Conservation (phyloP, 2,113 vertebrate species). For the Cheilinus undulatus region DNA sequence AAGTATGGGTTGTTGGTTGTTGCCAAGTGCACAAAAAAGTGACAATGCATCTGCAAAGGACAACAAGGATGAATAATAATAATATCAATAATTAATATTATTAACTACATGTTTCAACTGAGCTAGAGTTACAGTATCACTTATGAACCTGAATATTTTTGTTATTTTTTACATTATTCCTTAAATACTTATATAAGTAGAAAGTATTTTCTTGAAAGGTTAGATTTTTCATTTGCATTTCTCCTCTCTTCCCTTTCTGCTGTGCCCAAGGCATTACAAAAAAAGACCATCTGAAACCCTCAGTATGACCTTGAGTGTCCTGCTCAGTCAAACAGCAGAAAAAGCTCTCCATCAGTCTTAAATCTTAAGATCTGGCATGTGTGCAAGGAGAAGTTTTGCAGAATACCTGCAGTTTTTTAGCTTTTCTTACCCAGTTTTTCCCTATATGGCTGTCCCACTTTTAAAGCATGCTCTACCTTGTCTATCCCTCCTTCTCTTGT, state of each 20-base stretch:
- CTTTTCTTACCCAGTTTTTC: background rate
- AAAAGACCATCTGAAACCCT: background rate
- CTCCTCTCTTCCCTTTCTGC: background rate
- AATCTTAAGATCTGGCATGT: background rate
- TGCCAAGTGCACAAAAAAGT: too few species aligned
- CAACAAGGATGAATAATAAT: too few species aligned
- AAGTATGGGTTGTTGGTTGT: too few species aligned
- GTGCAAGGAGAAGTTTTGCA: background rate
- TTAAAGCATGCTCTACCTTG: background rate
- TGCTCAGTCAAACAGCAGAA: slow-evolving; percentile 9
- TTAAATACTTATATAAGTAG: too few species aligned
- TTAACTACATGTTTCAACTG: too few species aligned
- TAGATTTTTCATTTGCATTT: slow-evolving; percentile 9
- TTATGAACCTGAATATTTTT: too few species aligned
- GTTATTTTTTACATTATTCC: too few species aligned
- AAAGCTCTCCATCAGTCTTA: slow-evolving; percentile 1
- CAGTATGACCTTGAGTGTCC: background rate
- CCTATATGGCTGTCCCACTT: background rate
- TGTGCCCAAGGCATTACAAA: background rate
- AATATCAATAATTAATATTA: too few species aligned
- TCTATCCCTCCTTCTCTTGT: background rate
- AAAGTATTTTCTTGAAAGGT: background rate
- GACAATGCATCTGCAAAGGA: too few species aligned
- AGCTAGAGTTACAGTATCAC: too few species aligned
- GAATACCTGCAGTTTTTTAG: background rate